Conservation (phyloP, 2,888 invertebrate species). For the Boloria selene region DNA sequence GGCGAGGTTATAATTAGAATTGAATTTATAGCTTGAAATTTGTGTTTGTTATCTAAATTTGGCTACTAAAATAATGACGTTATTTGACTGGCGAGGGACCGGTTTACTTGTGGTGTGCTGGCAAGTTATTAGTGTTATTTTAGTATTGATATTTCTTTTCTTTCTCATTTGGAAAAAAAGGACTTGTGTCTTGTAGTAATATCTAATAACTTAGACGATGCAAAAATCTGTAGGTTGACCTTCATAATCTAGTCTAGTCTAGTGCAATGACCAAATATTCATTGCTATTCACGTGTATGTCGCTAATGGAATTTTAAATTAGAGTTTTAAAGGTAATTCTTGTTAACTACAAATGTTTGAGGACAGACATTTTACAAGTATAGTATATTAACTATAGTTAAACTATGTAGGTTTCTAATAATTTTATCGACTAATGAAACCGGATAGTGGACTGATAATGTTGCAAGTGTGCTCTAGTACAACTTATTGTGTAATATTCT, state of each 20-base stretch:
- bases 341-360: neutral
- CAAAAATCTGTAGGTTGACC: conserved; percentile 13
- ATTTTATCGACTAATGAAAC: conserved; percentile 5
- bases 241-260: conserved; percentile 22
- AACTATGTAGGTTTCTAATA: conserved; percentile 3
- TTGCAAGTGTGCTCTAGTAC: conserved; percentile 28
- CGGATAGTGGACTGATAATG: conserved; percentile 20
- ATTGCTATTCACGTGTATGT: conserved; percentile 20
- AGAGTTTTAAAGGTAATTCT: neutral
- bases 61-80: too few relatives aligned
- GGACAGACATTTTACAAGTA: neutral
- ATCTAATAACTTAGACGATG: neutral
- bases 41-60: too few relatives aligned
- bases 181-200: too few relatives aligned
- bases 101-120: too few relatives aligned
- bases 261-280: conserved; percentile 28
- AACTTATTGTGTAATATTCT: conserved; percentile 32
- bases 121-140: too few relatives aligned
- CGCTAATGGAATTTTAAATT: conserved; percentile 7
- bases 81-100: too few relatives aligned
- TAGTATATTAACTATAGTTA: neutral
- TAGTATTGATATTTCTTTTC: too few relatives aligned
- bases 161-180: too few relatives aligned
- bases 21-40: too few relatives aligned
- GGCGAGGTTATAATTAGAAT: too few relatives aligned